phyloP scores from a whole-genome alignment of 2,113 vertebrate genomes.

The Labrus mixtus region DNA sequence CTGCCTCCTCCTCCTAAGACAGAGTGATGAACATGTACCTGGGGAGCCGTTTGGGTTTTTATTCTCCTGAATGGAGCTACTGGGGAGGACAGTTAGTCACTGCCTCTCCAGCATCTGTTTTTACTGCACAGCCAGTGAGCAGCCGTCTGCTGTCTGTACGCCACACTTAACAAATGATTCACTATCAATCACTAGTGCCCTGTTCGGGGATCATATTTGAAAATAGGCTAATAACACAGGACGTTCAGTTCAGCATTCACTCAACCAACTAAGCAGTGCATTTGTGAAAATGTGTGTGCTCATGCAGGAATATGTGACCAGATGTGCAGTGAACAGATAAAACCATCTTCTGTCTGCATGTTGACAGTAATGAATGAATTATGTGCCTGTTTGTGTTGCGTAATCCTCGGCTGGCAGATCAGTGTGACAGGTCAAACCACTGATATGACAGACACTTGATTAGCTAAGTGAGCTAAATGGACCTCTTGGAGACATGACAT shows the following conservation, averaged over 20 bases:
- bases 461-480: slow-evolving; percentile 61
- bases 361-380: slow-evolving; percentile 28
- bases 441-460: slow-evolving; percentile 66
- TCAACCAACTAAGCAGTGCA: not conserved
- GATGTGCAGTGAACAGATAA: not conserved
- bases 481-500: slow-evolving; percentile 45
- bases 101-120: slow-evolving; percentile 57
- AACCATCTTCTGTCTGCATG: not conserved
- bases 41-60: slow-evolving; percentile 65
- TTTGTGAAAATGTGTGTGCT: not conserved
- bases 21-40: slow-evolving; percentile 63
- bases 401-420: slow-evolving; percentile 53
- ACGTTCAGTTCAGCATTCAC: not conserved
- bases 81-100: slow-evolving; percentile 55
- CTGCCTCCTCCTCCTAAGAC: slow-evolving; percentile 49
- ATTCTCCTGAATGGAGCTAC: slow-evolving; percentile 62
- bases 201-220: slow-evolving; percentile 1
- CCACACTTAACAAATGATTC: slow-evolving; percentile 54
- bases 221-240: not conserved
- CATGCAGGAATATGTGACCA: not conserved
- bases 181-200: slow-evolving; percentile 39
- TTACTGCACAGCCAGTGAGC: slow-evolving; percentile 43
- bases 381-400: slow-evolving; percentile 46
- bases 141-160: slow-evolving; percentile 38
- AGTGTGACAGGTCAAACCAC: slow-evolving; percentile 28